Evolutionary conservation across 2,113 vertebrate genomes (phyloP), one percentile per base, ranked within the genome.

Genomic region (Bucco capensis): DNA sequence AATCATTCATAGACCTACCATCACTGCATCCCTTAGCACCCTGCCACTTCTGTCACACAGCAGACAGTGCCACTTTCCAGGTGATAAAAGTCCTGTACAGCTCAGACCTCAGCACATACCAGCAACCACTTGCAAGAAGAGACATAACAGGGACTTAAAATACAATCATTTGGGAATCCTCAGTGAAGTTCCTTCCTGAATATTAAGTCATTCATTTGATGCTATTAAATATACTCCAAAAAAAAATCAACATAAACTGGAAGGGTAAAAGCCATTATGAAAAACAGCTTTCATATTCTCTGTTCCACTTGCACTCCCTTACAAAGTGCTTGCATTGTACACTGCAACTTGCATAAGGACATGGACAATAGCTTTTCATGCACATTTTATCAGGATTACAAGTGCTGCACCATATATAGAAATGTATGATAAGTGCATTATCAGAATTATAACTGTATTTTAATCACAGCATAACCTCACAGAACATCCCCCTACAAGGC

Each of bases 361-460:
- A 83, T 90, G 51, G 74, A 95, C 92, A 95, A 93, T 65, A 93
- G 81, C 79, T 87, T 92, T 57, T 89, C 80, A 47, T 78, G 89
- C 82, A 77, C 91, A 13, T 91, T 91, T 83, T 89, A 85, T 71
- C 88, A 70, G 92, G 91, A 94, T 95, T 97, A 92, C 54, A 92
- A 95, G 83, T 91, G 80, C 80, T 82, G 80, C 1, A 1, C 83
- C 94, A 78, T 72, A 88, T 87, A 91, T 30, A 96, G 88, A 70
- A 90, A 87, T 66, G 75, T 88, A 76, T 69, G 85, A 60, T 95
- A 96, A 96, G 81, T 92, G 85, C 85, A 90, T 95, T 94, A 89
- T 88, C 70, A 80, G 85, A 94, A 94, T 91, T 95, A 81, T 91
- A 92, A 92, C 92, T 89, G 92, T 87, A 90, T 92, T 93, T 94